Conservation (phyloP, 2,797 vertebrate species). For the Chiloscyllium punctatum region DNA sequence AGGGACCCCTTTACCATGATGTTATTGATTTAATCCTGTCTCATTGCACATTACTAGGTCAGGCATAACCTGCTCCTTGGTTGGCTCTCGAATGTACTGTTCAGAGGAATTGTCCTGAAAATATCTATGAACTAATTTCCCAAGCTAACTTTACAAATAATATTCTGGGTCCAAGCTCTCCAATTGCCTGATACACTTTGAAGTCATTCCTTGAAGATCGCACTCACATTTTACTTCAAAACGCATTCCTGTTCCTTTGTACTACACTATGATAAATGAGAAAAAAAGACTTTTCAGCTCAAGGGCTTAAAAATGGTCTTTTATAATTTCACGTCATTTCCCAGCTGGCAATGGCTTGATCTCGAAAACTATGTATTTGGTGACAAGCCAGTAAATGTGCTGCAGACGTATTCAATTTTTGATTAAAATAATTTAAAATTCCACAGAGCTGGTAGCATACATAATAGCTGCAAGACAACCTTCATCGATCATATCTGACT, state of each 20-base stretch:
- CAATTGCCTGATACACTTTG: too few relatives aligned
- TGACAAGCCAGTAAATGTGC: background rate
- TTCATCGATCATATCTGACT: conserved; percentile 14
- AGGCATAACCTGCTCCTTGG: too few relatives aligned
- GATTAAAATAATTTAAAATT: background rate
- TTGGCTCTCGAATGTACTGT: too few relatives aligned
- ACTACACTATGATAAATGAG: background rate
- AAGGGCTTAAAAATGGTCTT: background rate
- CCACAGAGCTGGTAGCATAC: background rate
- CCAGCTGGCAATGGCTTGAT: background rate
- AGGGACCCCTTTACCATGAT: too few relatives aligned
- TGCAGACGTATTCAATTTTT: background rate
- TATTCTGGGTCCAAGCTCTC: too few relatives aligned
- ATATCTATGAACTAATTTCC: too few relatives aligned
- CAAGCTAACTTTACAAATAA: too few relatives aligned
- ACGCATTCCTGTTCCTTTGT: background rate
- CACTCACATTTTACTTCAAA: background rate
- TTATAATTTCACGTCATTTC: background rate
- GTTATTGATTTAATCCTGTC: too few relatives aligned
- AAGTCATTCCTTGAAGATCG: too few relatives aligned
- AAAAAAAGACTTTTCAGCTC: background rate
- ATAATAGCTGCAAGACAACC: background rate
- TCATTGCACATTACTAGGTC: too few relatives aligned
- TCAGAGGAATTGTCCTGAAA: too few relatives aligned
- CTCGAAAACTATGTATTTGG: background rate